Percentiles rank a stretch among this genome's conserved stretches.
These are phyloP conservation scores for Gavialis gangeticus DNA, from an alignment of 2,113 vertebrate genomes.

Conservation along the genomic window DNA sequence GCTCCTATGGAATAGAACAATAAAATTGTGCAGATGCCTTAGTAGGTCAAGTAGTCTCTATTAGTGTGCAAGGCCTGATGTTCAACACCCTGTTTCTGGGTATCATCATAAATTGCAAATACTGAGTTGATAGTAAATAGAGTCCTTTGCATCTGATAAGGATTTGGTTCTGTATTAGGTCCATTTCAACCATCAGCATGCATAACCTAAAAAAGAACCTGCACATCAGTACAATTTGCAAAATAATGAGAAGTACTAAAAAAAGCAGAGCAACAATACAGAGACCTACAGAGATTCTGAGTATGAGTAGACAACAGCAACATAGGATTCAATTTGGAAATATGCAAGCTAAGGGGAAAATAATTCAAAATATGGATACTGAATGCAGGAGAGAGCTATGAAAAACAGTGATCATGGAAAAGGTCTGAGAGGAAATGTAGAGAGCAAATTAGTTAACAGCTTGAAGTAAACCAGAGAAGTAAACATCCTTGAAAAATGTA, in stretches of 20 bases:
- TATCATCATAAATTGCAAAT: not conserved
- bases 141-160: not conserved
- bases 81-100: not conserved
- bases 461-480: no score
- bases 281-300: not conserved
- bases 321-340: not conserved
- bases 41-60: not conserved
- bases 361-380: not conserved
- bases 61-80: not conserved
- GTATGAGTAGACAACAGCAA: not conserved
- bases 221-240: not conserved
- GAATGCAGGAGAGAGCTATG: not conserved
- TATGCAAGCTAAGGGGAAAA: not conserved
- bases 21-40: not conserved
- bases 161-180: not conserved
- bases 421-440: not conserved
- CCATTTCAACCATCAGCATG: not conserved
- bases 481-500: no score
- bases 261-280: not conserved
- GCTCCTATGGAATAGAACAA: constrained; percentile 32
- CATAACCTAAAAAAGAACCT: not conserved
- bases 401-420: not conserved
- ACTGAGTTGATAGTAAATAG: not conserved
- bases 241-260: not conserved
- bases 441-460: not conserved